Conservation (phyloP, 2,797 vertebrate species). For the Balearica regulorum region DNA sequence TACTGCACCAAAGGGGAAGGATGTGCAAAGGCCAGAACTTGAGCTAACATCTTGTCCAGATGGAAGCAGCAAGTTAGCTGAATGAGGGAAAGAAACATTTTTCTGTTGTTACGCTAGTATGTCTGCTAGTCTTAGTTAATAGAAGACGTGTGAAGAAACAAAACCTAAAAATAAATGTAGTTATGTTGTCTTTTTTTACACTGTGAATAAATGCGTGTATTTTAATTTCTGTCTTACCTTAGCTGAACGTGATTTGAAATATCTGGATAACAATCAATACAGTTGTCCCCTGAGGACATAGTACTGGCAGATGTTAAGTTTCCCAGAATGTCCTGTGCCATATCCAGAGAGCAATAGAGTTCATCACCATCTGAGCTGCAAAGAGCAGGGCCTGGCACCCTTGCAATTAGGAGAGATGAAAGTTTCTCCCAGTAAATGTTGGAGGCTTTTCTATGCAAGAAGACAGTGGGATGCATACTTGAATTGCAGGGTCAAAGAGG, state of each 20-base stretch:
- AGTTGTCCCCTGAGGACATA: neutral
- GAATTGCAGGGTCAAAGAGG: neutral
- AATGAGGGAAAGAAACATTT: neutral
- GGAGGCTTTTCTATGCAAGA: neutral
- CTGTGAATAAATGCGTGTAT: neutral
- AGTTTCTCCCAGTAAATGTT: neutral
- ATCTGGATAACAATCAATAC: neutral
- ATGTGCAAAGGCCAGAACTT: neutral
- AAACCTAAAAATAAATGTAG: neutral
- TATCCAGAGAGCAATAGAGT: neutral
- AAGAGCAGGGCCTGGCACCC: neutral
- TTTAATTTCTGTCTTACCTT: neutral
- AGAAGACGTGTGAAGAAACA: neutral
- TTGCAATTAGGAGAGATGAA: neutral
- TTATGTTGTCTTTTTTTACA: neutral
- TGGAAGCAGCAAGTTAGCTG: neutral
- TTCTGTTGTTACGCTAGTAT: neutral
- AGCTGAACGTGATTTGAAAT: neutral
- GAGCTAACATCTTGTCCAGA: neutral
- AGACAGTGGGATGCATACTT: neutral
- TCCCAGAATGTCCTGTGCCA: neutral
- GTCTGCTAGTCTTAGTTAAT: neutral
- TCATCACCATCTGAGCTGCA: no score
- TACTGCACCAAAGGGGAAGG: neutral
- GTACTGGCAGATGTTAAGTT: neutral